Conservation (phyloP, 2,888 invertebrate genomes). For the Melanchra persicariae region DNA sequence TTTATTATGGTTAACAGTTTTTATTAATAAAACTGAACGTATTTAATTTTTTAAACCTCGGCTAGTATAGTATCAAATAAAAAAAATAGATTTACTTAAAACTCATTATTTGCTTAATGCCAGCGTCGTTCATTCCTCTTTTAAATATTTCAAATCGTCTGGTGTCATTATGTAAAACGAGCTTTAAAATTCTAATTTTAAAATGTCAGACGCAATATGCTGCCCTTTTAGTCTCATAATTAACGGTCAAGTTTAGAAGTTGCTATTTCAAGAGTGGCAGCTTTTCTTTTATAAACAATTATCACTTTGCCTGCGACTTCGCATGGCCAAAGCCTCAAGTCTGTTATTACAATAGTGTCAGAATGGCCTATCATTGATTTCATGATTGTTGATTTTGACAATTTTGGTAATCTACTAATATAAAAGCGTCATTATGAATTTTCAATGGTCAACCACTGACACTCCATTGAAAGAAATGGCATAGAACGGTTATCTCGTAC, state of each 20-base stretch:
- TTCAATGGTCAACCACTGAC: no score
- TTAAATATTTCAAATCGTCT: conserved; percentile 16
- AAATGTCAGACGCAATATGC: conserved; percentile 2
- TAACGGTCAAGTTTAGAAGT: conserved; percentile 1
- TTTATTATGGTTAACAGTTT: no score
- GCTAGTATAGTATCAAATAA: neutral
- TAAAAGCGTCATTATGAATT: no score
- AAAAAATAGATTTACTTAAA: neutral
- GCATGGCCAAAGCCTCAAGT: no score
- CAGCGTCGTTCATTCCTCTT: neutral
- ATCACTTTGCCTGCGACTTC: no score
- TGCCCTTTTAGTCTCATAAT: neutral
- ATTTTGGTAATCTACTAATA: no score
- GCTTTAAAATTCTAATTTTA: conserved; percentile 14
- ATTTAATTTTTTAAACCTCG: neutral
- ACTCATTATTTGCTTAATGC: neutral
- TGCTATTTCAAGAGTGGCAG: neutral
- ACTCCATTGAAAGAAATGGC: no score
- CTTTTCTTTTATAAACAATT: neutral
- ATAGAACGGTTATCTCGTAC: no score
- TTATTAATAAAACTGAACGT: no score
- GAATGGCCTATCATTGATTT: no score
- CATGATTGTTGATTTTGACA: no score
- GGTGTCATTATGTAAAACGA: neutral
- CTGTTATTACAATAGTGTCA: no score